Conservation (phyloP, 2,113 vertebrate genomes). For the Pachypanchax playfairii region DNA sequence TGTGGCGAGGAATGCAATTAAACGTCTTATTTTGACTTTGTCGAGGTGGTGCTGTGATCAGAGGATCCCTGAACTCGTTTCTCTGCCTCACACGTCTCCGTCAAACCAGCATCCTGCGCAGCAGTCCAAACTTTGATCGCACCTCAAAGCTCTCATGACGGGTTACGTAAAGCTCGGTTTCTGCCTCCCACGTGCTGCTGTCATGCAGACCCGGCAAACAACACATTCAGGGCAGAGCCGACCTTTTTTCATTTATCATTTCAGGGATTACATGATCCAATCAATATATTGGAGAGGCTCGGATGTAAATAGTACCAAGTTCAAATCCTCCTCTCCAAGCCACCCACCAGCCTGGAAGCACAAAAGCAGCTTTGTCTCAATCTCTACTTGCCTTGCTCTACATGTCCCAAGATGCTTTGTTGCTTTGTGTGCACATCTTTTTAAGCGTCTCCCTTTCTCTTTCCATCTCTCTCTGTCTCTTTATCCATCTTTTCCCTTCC, state of each 20-base stretch:
- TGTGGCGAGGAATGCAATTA: slow-evolving; percentile 66
- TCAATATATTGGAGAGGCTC: slow-evolving; percentile 70
- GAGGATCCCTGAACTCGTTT: slow-evolving; percentile 36
- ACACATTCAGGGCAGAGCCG: slow-evolving; percentile 32
- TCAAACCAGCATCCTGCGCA: slow-evolving; percentile 24
- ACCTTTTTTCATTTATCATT: slow-evolving; percentile 48
- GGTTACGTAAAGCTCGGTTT: slow-evolving; percentile 45
- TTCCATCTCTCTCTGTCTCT: slow-evolving; percentile 56
- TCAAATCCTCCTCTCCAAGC: slow-evolving; percentile 62
- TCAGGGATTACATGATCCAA: slow-evolving; percentile 63
- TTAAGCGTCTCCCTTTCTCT: slow-evolving; percentile 63
- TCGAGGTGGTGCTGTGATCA: slow-evolving; percentile 59
- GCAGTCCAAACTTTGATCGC: slow-evolving; percentile 45
- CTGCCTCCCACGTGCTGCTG: slow-evolving; percentile 55
- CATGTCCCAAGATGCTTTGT: slow-evolving; percentile 77
- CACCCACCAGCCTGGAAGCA: slow-evolving; percentile 70
- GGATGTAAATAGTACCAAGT: slow-evolving; percentile 52
- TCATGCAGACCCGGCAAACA: slow-evolving; percentile 49
- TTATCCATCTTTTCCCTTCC: slow-evolving; percentile 58
- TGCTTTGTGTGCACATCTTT: slow-evolving; percentile 73
- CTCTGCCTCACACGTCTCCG: slow-evolving; percentile 26
- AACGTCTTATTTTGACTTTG: slow-evolving; percentile 57
- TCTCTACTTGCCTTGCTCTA: slow-evolving; percentile 75
- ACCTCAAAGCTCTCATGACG: slow-evolving; percentile 30
- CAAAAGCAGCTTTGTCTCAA: slow-evolving; percentile 74